A percentile compares a stretch with the other conserved stretches of the same genome.
phyloP scores from a whole-genome alignment of 2,113 vertebrate species.

The Thalassoma bifasciatum region DNA sequence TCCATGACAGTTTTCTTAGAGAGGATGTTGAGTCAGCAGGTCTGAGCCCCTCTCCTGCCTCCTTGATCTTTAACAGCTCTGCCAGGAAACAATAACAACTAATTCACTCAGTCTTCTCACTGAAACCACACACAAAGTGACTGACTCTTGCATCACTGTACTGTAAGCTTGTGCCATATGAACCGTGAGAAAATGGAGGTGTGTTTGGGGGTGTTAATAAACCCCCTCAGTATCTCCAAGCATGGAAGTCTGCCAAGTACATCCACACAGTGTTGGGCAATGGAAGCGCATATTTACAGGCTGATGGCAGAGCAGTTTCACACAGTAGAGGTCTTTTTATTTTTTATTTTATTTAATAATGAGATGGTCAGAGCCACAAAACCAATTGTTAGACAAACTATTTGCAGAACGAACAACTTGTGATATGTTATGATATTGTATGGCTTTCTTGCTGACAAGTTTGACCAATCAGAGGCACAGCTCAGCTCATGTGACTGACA shows the following conservation, averaged over 20 bases:
- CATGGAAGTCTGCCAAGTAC: conserved; percentile 62
- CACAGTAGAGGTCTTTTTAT: no score
- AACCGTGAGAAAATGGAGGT: conserved; percentile 33
- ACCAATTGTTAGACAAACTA: no score
- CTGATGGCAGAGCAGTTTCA: no score
- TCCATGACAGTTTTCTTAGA: conserved; percentile 28
- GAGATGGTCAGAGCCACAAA: no score
- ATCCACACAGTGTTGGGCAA: no score
- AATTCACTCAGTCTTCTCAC: conserved; percentile 12
- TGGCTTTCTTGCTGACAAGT: no score
- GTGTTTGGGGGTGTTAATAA: conserved; percentile 37
- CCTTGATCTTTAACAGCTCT: conserved; percentile 17
- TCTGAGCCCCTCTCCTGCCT: conserved; percentile 9
- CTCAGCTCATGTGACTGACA: no score
- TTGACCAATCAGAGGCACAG: no score
- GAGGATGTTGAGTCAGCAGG: conserved; percentile 41
- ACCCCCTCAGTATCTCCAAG: conserved; percentile 33
- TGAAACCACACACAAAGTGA: conserved; percentile 12
- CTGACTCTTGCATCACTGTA: conserved; percentile 3
- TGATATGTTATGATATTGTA: no score
- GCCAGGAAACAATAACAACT: conserved; percentile 40
- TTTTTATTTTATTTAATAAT: no score
- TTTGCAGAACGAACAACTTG: no score
- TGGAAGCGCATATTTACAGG: no score
- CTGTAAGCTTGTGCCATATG: not conserved